Percentiles rank a stretch among this genome's conserved stretches.
Evolutionary conservation across 2,888 invertebrate genomes (phyloP).

Genomic region (Cheiracanthium punctorium): DNA sequence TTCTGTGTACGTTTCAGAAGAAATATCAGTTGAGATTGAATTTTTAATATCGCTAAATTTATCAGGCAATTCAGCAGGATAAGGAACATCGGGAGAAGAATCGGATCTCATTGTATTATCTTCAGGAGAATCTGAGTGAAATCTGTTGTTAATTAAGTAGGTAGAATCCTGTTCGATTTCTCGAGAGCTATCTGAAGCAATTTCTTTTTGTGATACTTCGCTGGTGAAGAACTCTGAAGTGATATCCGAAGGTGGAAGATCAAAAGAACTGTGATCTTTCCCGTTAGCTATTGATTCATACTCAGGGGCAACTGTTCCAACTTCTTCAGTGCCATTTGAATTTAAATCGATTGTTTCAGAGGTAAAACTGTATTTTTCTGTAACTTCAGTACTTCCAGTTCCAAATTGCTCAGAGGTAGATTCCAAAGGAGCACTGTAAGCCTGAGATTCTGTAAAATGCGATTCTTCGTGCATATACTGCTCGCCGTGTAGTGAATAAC

Average conservation of each 20-base stretch:
- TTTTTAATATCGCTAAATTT: conserved; percentile 4
- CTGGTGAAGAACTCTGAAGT: background rate
- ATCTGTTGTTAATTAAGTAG: conserved; percentile 31
- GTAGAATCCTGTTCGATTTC: conserved; percentile 27
- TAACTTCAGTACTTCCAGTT: background rate
- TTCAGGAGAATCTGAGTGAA: conserved; percentile 64
- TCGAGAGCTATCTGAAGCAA: background rate
- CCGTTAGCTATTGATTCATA: background rate
- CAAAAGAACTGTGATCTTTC: conserved; percentile 33
- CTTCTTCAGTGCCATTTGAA: background rate
- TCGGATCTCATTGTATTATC: conserved; percentile 60
- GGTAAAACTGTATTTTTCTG: background rate
- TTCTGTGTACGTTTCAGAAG: background rate
- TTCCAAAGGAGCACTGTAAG: background rate
- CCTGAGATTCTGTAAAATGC: background rate
- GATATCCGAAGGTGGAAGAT: background rate
- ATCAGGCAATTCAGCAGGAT: conserved; percentile 31
- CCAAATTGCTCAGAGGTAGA: background rate
- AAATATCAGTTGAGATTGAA: background rate
- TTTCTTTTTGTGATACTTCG: background rate
- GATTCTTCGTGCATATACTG: background rate
- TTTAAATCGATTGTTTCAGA: background rate
- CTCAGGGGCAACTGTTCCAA: background rate
- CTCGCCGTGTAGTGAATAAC: background rate
- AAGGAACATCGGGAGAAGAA: conserved; percentile 57